Evolutionary conservation across 2,888 invertebrate genomes (phyloP).

Genomic region (Meta bourneti): DNA sequence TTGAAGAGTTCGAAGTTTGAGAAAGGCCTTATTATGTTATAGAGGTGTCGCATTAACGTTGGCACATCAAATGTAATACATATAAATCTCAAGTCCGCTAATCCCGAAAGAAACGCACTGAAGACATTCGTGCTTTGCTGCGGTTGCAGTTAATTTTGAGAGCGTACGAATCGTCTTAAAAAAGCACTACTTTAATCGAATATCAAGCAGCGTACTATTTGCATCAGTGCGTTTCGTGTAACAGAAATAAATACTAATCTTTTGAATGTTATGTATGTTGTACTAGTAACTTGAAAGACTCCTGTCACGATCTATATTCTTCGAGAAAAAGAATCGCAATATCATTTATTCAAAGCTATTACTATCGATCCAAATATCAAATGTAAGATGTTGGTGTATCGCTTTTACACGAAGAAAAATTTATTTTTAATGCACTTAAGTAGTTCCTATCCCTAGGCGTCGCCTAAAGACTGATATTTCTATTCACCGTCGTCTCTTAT

Average conservation of each 20-base stretch:
- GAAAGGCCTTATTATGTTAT: not conserved
- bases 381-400: constrained; percentile 28
- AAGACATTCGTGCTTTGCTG: not conserved
- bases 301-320: not conserved
- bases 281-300: constrained; percentile 17
- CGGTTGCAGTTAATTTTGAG: too few species aligned
- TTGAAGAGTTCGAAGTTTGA: too few species aligned
- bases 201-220: not conserved
- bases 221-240: not conserved
- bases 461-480: not conserved
- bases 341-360: constrained; percentile 50
- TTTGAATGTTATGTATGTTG: constrained; percentile 2
- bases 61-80: constrained; percentile 28
- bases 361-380: constrained; percentile 67
- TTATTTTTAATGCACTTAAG: constrained; percentile 57
- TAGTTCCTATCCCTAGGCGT: constrained; percentile 20
- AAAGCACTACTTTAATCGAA: not conserved
- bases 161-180: too few species aligned
- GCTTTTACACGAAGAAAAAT: constrained; percentile 33
- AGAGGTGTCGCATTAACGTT: constrained; percentile 3
- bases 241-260: not conserved
- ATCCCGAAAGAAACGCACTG: not conserved
- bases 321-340: constrained; percentile 7
- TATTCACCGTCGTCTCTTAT: not conserved
- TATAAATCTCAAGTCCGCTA: constrained; percentile 2